Evolutionary conservation across 2,888 invertebrate genomes (phyloP), one percentile per base, ranked within the genome.

Genomic region (Eudemis profundana): DNA sequence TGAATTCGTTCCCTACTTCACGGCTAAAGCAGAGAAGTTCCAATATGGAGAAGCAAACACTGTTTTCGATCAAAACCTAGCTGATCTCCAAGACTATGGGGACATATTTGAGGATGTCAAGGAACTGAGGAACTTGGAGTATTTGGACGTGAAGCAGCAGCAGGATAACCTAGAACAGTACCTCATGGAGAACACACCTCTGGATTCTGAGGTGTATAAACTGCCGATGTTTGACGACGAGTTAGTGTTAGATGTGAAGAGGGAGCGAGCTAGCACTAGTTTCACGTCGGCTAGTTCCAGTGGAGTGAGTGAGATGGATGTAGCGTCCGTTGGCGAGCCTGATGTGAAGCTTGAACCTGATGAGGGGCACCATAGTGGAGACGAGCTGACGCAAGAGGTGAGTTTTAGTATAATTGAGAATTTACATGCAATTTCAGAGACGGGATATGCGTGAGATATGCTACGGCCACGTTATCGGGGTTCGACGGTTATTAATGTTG

Each of bases 21-120:
- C 79, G 4, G 78, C 80, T 5, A 89, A 88, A 71, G 69, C 83
- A 0, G 90, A 88, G 67, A 86, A 83, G 61, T 75, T 84, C 70
- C 86, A 85, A 68, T 80, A 73, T 72, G 93, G 76, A 36, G 92
- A 82, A 72, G 73, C 83, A 0, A 79, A 86, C 63, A 93, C 94
- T 0, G 92, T 94, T 0, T 89, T 90, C 73, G 92, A 93, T 50
- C 94, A 94, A 70, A 94, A 94, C 71, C 74, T 94, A 68, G 93
- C 94, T 0, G 94, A 94, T 78, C 76, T 94, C 10, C 87, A 89
- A 67, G 94, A 94, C 69, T 94, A 93, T 69, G 91, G 84, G 2
- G 91, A 93, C 44, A 69, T 86, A 12, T 83, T 85, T 4, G 83
- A 87, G 27, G 90, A 89, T 23, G 79, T 84, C 0, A 89, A 89